A percentile compares a stretch with the other conserved stretches of the same genome.
Conservation (phyloP, 64 coral and sea anemone genomes). For the Astreopora myriophthalma region DNA sequence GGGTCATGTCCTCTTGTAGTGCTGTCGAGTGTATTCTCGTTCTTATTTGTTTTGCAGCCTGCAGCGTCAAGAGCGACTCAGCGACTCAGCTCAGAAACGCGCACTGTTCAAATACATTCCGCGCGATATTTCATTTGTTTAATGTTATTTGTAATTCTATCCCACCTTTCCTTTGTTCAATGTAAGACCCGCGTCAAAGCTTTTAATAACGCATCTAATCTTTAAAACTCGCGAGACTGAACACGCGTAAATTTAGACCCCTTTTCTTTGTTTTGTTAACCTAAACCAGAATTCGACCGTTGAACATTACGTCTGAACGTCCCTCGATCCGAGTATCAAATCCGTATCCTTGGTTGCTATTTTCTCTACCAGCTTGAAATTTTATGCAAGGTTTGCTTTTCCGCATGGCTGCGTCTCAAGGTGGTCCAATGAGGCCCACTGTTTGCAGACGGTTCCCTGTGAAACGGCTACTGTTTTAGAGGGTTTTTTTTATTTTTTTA, state of each 20-base stretch:
- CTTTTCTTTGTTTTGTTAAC: background rate
- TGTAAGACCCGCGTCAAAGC: background rate
- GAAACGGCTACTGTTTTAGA: background rate
- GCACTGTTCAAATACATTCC: background rate
- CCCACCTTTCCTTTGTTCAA: slow-evolving; percentile 14
- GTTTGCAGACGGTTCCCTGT: background rate
- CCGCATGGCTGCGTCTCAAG: slow-evolving; percentile 7
- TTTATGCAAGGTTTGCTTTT: background rate
- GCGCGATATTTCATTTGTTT: slow-evolving; percentile 20
- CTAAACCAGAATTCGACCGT: background rate
- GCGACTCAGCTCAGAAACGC: too few species aligned
- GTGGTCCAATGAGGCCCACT: background rate
- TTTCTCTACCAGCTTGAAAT: background rate
- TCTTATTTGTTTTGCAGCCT: background rate
- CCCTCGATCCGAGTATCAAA: background rate
- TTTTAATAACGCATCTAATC: slow-evolving; percentile 22
- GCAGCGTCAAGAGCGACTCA: background rate
- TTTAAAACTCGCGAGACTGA: background rate
- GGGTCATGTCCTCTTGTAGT: background rate
- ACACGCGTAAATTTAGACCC: background rate
- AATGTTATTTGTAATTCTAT: background rate
- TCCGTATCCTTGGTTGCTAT: background rate
- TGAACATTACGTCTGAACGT: background rate
- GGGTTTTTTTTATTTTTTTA: background rate
- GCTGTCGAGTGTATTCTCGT: background rate